These are phyloP conservation scores for Drosophila biarmipes DNA, from an alignment of 1,140 invertebrate genomes.

Conservation along the genomic window DNA sequence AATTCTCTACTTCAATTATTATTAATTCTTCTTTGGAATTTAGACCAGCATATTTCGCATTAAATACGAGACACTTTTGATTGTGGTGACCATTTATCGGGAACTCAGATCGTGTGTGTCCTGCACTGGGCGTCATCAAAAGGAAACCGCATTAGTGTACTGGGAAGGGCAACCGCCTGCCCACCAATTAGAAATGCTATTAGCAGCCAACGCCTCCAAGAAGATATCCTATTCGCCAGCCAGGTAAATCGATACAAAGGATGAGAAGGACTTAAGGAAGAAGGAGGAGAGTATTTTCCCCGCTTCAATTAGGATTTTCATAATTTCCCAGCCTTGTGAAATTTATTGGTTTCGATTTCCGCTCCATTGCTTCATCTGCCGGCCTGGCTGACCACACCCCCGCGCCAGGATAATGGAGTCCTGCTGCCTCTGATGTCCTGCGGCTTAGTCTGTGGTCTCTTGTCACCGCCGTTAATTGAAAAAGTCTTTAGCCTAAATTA, in stretches of 20 bases:
- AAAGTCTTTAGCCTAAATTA: slow-evolving; percentile 76
- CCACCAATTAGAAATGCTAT: slow-evolving; percentile 73
- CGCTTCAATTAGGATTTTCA: slow-evolving; percentile 79
- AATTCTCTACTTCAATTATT: too few species aligned
- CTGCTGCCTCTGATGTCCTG: slow-evolving; percentile 45
- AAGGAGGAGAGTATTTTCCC: slow-evolving; percentile 9
- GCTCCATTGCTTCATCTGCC: slow-evolving; percentile 64
- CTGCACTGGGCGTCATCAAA: slow-evolving; percentile 52
- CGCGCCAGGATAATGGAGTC: slow-evolving; percentile 39
- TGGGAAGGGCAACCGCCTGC: slow-evolving; percentile 40
- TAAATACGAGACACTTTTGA: slow-evolving; percentile 6
- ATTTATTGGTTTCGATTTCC: slow-evolving; percentile 80
- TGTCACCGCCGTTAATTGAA: slow-evolving; percentile 66
- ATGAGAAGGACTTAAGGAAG: slow-evolving; percentile 6
- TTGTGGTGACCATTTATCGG: slow-evolving; percentile 7
- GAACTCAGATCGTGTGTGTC: slow-evolving; percentile 54
- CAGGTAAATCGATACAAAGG: slow-evolving; percentile 31
- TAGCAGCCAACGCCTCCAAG: slow-evolving; percentile 61
- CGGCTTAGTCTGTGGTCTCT: slow-evolving; percentile 44
- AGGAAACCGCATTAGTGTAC: slow-evolving; percentile 46
- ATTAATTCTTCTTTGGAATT: too few species aligned
- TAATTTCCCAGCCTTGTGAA: slow-evolving; percentile 76
- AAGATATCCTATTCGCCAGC: slow-evolving; percentile 30
- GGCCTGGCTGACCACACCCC: slow-evolving; percentile 30
- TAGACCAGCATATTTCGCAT: background rate